Evolutionary conservation across 2,113 vertebrate genomes (phyloP).

Genomic region (Brachyhypopomus occidentalis): DNA sequence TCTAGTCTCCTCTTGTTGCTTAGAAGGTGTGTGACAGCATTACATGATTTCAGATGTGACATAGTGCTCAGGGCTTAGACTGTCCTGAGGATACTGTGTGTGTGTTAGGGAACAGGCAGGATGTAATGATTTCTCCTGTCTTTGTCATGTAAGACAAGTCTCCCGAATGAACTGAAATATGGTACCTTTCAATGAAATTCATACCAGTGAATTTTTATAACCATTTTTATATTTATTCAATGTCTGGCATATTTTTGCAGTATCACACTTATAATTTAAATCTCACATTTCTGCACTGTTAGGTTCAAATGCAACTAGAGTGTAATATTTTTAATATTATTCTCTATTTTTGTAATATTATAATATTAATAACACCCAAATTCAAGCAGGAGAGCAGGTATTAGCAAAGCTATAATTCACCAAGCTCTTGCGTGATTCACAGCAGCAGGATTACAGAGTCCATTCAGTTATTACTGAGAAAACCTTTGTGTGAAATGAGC

Average conservation of each 20-base stretch:
- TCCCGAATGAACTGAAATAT: too few relatives aligned
- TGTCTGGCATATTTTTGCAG: too few relatives aligned
- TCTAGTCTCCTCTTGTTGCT: background rate
- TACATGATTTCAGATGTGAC: conserved; percentile 10
- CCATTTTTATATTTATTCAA: too few relatives aligned
- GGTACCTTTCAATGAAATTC: too few relatives aligned
- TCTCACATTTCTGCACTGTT: too few relatives aligned
- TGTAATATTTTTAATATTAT: too few relatives aligned
- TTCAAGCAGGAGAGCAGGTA: background rate
- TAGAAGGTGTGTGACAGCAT: background rate
- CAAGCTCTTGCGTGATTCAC: background rate
- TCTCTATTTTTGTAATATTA: too few relatives aligned
- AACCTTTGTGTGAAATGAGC: background rate
- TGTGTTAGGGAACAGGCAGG: background rate
- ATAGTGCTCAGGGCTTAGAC: background rate
- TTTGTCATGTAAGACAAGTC: too few relatives aligned
- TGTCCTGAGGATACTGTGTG: background rate
- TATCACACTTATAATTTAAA: too few relatives aligned
- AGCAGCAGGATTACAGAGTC: background rate
- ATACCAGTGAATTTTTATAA: too few relatives aligned
- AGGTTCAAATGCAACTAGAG: too few relatives aligned
- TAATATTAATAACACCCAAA: background rate
- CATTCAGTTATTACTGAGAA: background rate
- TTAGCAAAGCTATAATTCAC: background rate
- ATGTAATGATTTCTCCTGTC: too few relatives aligned